A percentile compares a stretch with the other conserved stretches of the same genome.
phyloP scores from a whole-genome alignment of 2,888 invertebrate species.

The Julus scandinavius region DNA sequence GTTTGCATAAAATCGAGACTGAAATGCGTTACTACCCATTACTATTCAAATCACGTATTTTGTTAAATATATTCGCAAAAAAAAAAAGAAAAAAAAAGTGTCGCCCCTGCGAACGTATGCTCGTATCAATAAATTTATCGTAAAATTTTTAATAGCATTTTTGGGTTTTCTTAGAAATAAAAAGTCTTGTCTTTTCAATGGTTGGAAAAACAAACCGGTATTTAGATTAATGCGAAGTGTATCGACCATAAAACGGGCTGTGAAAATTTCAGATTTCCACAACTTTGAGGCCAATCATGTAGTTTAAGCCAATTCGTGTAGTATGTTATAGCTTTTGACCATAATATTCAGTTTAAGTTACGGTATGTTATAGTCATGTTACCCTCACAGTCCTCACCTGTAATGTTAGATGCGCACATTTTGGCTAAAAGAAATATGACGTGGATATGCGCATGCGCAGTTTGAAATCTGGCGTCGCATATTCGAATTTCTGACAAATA shows the following conservation, averaged over 20 bases:
- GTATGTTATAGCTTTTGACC: too few species aligned
- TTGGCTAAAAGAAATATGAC: too few species aligned
- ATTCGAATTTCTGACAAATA: too few species aligned
- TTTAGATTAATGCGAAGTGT: background rate
- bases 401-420: too few species aligned
- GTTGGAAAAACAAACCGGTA: background rate
- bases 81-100: background rate
- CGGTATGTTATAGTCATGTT: too few species aligned
- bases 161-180: background rate
- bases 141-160: background rate
- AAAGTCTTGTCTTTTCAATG: background rate
- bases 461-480: too few species aligned
- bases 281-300: background rate
- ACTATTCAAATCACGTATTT: constrained; percentile 32
- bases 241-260: background rate
- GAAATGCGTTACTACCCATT: background rate
- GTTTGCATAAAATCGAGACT: constrained; percentile 41
- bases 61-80: background rate
- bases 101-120: background rate
- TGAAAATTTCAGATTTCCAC: background rate
- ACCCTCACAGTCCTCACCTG: too few species aligned
- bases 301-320: too few species aligned
- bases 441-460: too few species aligned
- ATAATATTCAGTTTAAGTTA: too few species aligned
- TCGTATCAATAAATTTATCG: constrained; percentile 9